Evolutionary conservation across 2,797 vertebrate species (phyloP), one percentile per base, ranked within the genome.

Genomic region (Enteromius afrohamiltoni): DNA sequence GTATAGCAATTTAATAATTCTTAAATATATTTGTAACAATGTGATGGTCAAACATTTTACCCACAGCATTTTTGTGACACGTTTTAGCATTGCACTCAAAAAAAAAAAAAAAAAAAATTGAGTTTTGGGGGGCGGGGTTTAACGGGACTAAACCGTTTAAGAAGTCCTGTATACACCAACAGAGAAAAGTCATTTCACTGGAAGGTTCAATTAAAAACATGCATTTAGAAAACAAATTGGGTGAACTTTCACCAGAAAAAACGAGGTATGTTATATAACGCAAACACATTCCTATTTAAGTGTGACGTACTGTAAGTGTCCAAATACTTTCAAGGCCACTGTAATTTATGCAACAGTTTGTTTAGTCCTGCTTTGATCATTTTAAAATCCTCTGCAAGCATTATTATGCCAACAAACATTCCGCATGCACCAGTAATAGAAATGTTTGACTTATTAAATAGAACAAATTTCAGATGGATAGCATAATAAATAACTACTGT

Each of bases 401-500:
- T 49, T 73, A 65, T 8, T 37, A 51, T 65, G 45, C 37, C 14
- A 42, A 29, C n/a, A 58, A 42, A 42, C 31, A 58, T 58, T 58
- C 14, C 8, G 3, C 10, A 21, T 3, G 10, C 51, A 58, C 51
- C 51, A 29, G 64, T 16, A 65, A 77, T 26, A 53, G n/a, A 55
- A 55, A 58, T 31, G 68, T 58, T 67, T 60, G 65, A 60, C 65
- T 60, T n/a, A 60, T 67, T 60, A 49, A 68, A 62, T 6, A 29
- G 49, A 29, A 81, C 37, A 16, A 64, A 77, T 53, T 62, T 82
- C 23, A 77, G 55, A 85, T 31, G 29, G 71, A 76, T 73, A 34
- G 11, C 51, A 64, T 42, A 21, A 81, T 70, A 80, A 81, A 79
- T 65, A 74, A 64, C 62, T n/a, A n/a, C n/a, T n/a, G n/a, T n/a